Conservation (phyloP, 2,113 vertebrate species). For the Cygnus atratus region DNA sequence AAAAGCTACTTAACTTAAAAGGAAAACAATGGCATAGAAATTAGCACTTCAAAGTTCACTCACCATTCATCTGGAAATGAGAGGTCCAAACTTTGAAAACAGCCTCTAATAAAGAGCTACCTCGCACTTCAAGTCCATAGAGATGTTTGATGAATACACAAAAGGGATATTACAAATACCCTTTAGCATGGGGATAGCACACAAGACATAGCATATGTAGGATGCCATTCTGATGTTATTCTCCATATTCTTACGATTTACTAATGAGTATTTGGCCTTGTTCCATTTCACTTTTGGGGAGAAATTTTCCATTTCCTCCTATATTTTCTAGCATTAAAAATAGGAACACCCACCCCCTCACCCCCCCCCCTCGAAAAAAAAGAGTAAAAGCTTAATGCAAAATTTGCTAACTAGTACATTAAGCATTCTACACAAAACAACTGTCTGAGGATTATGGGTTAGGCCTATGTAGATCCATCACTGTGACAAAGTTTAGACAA, state of each 20-base stretch:
- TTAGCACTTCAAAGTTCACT: neutral
- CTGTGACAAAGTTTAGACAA: slow-evolving; percentile 5
- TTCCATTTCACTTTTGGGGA: neutral
- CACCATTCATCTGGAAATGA: neutral
- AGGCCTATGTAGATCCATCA: neutral
- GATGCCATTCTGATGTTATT: neutral
- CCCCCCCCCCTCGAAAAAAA: neutral
- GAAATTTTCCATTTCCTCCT: neutral
- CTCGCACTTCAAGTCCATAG: neutral
- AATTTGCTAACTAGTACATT: neutral
- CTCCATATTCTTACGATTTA: neutral
- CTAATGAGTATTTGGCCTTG: neutral
- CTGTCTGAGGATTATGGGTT: neutral
- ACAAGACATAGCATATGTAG: neutral
- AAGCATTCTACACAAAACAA: neutral
- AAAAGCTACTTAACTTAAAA: neutral
- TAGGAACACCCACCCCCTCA: neutral
- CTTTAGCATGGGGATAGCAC: neutral
- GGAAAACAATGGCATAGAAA: neutral
- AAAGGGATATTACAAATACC: neutral
- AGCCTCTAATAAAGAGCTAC: neutral
- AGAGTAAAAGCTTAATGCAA: neutral
- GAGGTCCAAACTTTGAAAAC: neutral
- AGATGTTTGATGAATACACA: neutral
- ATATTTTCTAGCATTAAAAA: neutral